A percentile compares a stretch with the other conserved stretches of the same genome.
These are phyloP conservation scores for Sweltsa coloradensis DNA, from an alignment of 1,140 invertebrate genomes.

Conservation along the genomic window DNA sequence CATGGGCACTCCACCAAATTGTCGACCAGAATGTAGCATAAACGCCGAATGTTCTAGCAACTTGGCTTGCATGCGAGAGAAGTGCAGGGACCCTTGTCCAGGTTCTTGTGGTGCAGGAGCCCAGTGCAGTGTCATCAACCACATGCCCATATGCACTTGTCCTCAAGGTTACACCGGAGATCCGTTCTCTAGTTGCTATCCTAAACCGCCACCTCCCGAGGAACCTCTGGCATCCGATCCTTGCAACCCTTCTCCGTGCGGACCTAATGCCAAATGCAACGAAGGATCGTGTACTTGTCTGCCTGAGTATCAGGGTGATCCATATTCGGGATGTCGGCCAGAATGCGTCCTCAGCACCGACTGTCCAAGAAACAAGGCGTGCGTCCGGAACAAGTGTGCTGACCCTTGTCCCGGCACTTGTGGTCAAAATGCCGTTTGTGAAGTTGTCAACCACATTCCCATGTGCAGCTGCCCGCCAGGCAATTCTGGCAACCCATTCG, in stretches of 20 bases:
- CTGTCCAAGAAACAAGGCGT: constrained; percentile 52
- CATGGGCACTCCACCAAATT: constrained; percentile 55
- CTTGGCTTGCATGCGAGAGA: constrained; percentile 46
- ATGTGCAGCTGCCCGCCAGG: constrained; percentile 54
- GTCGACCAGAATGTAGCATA: constrained; percentile 52
- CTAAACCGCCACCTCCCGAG: no score
- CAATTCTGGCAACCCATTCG: constrained; percentile 47
- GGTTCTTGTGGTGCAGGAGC: constrained; percentile 56
- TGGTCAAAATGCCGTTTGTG: constrained; percentile 49
- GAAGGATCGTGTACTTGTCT: constrained; percentile 54
- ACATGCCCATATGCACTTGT: constrained; percentile 52
- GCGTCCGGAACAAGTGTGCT: constrained; percentile 51
- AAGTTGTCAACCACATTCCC: constrained; percentile 53
- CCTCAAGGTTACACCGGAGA: constrained; percentile 52
- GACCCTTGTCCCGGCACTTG: constrained; percentile 57
- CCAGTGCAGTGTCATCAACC: constrained; percentile 46
- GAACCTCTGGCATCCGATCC: constrained; percentile 19
- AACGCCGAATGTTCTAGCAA: constrained; percentile 49
- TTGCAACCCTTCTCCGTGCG: constrained; percentile 24
- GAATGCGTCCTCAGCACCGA: constrained; percentile 57
- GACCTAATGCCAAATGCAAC: constrained; percentile 21
- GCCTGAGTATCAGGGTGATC: constrained; percentile 59
- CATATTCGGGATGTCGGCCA: constrained; percentile 52
- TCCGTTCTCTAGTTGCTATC: no score
- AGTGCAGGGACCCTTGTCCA: constrained; percentile 57